Base-by-base conservation (phyloP, 2,113 vertebrate genomes). In the Saccopteryx leptura region DNA sequence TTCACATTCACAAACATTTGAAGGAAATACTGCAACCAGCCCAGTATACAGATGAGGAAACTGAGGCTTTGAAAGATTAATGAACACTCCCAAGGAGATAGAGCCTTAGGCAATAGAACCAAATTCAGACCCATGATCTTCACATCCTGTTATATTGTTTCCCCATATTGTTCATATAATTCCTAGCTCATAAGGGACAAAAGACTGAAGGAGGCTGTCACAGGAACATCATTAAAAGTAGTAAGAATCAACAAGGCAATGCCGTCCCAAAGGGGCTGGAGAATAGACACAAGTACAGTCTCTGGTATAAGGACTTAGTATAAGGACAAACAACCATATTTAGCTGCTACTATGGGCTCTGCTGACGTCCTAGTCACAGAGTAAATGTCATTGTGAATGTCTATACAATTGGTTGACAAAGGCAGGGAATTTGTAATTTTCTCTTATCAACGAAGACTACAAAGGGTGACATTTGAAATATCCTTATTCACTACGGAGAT, bases 71-170 rank as follows among this genome's bases (percentile, higher is more conserved):
- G 68, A 52, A 94, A 90, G n/a, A 96, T 33, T 8, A 58, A 54
- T 10, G 21, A 81, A 63, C 7, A 84, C 75, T 69, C 33, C 31
- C 1, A 68, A 65, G 65, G 39, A 88, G 39, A 78, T 9, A 66
- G 78, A 75, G 21, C 46, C 58, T 66, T 75, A 24, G 82, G 56
- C 58, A 50, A 66, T 6, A 3, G 26, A 58, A 61, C 33, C 21
- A 33, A 88, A 68, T 69, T 76, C 84, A 96, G 95, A 58, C 19
- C 28, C 56, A 31, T 54, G 7, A 28, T 85, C 66, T 63, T 85
- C 63, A 58, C 10, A 72, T 6, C 21, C 13, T 60, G 26, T 58
- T 85, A 60, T 2, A 46, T 1, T 54, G 2, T 39, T 76, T 88
- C 21, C 28, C 15, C 60, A 17, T 58, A 65, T 2, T 72, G 4